These are phyloP conservation scores for Catostylus mosaicus DNA, from an alignment of 30 jellyfish, hydroid and myxozoan species.

Conservation along the genomic window DNA sequence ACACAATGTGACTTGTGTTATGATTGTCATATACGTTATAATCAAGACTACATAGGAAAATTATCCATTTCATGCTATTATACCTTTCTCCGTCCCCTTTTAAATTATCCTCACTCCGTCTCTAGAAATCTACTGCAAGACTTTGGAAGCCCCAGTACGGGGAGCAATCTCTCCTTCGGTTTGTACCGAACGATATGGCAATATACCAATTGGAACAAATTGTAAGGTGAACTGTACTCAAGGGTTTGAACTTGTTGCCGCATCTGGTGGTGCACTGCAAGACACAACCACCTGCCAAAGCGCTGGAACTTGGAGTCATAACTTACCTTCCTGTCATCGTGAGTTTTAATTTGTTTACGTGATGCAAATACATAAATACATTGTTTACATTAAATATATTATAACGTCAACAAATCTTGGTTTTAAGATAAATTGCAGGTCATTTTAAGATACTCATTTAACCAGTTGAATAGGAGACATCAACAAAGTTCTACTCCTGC, in stretches of 20 bases:
- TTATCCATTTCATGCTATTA: too few relatives aligned
- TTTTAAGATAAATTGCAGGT: too few relatives aligned
- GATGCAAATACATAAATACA: not conserved
- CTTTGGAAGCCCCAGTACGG: slow-evolving; percentile 72
- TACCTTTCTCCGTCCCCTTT: too few relatives aligned
- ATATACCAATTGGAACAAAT: slow-evolving; percentile 78
- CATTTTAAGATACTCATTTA: too few relatives aligned
- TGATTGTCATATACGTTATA: too few relatives aligned
- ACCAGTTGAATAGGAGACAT: too few relatives aligned
- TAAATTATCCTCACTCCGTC: too few relatives aligned
- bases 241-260: slow-evolving; percentile 80
- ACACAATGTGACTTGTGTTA: too few relatives aligned
- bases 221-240: slow-evolving; percentile 74
- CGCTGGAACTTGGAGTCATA: slow-evolving; percentile 87
- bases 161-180: slow-evolving; percentile 77
- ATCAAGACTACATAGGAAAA: too few relatives aligned
- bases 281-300: slow-evolving; percentile 66
- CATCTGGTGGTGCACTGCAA: slow-evolving; percentile 24
- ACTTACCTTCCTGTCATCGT: slow-evolving; percentile 90
- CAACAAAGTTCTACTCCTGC: too few relatives aligned
- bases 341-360: too few relatives aligned
- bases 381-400: not conserved
- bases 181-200: slow-evolving; percentile 76
- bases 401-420: not conserved
- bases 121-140: slow-evolving; percentile 82